Evolutionary conservation across 1,140 invertebrate species (phyloP), one percentile per base, ranked within the genome.

Genomic region (Tribolium madens): DNA sequence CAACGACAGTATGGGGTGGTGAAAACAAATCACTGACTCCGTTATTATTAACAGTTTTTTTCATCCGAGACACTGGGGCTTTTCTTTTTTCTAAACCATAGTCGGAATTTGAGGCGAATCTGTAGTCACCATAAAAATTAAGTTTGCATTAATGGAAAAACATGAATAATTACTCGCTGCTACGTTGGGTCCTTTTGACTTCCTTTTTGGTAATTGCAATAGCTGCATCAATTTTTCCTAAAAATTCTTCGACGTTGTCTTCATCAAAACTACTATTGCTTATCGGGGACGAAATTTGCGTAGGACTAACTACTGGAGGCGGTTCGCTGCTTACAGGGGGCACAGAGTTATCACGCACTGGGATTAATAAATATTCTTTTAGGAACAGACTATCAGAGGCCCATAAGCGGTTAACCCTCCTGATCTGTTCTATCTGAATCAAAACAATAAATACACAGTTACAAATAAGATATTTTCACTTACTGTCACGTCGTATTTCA

Each of bases 401-500:
- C 89, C 94, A 97, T 77, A 97, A 87, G 81, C 93, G 91, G 85
- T 97, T 97, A 33, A 91, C 92, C 84, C 95, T 89, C 83, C 95
- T 90, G 84, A 97, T 95, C 87, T 96, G 94, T 87, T 97, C 95
- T 84, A 94, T 97, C 95, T 97, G 86, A 47, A 81, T 26, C 3
- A 26, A 4, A 26, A 3, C 3, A 26, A 26, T 26, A 26, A 26
- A 1, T 5, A 5, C n/a, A n/a, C n/a, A 5, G 21, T 3, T 26
- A n/a, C 3, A 4, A 42, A 42, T 10, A 9, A 9, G 36, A 0
- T 42, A 9, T 42, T 2, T 42, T 6, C 26, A 80, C 79, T 91
- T 90, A 97, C 96, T 84, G 95, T 95, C 81, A 95, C 93, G 84
- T 94, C 93, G 88, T 97, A 97, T 90, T 95, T 96, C 26, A 97